A percentile compares a stretch with the other conserved stretches of the same genome.
phyloP scores from a whole-genome alignment of 2,797 vertebrate species.

The Gymnopithys bicolor region DNA sequence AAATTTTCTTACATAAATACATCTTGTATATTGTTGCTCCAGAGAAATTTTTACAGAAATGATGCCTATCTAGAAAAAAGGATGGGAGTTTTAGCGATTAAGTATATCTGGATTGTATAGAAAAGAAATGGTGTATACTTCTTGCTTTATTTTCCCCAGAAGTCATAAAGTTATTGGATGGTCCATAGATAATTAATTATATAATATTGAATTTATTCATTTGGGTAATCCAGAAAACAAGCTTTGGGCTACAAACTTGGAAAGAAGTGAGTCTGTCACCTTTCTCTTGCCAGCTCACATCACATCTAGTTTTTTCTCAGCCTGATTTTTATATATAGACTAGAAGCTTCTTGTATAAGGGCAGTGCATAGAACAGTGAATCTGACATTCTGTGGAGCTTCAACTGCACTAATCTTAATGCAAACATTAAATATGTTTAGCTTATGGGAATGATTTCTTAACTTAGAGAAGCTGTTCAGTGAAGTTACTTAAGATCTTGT shows the following conservation, averaged over 20 bases:
- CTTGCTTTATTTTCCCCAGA: not conserved
- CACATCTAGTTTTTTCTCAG: not conserved
- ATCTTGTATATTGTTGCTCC: not conserved
- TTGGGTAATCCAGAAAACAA: not conserved
- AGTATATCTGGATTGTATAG: not conserved
- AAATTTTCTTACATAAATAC: not conserved
- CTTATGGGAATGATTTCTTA: not conserved
- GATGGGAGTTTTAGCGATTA: fast-evolving
- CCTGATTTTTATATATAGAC: not conserved
- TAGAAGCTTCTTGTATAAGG: not conserved
- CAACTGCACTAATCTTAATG: not conserved
- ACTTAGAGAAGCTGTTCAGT: not conserved
- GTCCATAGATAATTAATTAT: not conserved
- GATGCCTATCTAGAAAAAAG: not conserved
- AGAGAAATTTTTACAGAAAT: not conserved
- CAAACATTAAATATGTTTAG: not conserved
- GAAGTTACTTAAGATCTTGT: not conserved
- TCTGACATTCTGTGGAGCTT: not conserved
- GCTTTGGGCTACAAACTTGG: not conserved
- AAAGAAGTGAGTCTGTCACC: not conserved
- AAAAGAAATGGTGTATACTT: not conserved
- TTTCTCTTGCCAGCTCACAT: not conserved
- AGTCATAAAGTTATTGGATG: not conserved
- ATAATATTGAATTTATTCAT: not conserved
- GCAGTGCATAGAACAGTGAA: not conserved